Conservation (phyloP, 2,888 invertebrate genomes). For the Microplitis deprimator region DNA sequence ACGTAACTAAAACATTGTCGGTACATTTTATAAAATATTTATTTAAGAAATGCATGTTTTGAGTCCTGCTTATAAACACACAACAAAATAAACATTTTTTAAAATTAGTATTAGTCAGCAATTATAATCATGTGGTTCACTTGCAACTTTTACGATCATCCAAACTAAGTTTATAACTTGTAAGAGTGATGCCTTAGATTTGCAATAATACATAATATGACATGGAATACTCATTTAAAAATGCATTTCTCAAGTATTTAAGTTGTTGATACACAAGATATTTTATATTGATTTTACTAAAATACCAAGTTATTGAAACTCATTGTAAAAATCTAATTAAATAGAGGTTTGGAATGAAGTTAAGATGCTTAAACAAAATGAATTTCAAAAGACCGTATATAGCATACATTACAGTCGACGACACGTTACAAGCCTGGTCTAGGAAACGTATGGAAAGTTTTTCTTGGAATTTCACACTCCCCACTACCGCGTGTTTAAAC, state of each 20-base stretch:
- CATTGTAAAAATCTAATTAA: background rate
- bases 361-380: background rate
- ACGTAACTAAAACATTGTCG: background rate
- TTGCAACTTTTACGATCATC: background rate
- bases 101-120: background rate
- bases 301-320: background rate
- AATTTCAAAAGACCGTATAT: background rate
- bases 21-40: conserved; percentile 20
- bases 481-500: no score
- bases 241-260: background rate
- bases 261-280: background rate
- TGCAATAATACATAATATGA: background rate
- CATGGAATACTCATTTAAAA: background rate
- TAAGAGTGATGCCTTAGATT: background rate
- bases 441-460: no score
- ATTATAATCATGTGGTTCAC: background rate
- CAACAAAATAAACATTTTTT: background rate
- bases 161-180: background rate
- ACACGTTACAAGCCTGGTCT: no score
- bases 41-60: conserved; percentile 10
- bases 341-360: background rate
- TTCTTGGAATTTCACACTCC: no score
- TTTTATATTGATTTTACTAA: background rate
- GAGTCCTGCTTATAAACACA: background rate
- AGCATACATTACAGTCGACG: background rate